These are phyloP conservation scores for Aphelenchoides fujianensis DNA, from an alignment of 1,140 invertebrate genomes.

Conservation along the genomic window DNA sequence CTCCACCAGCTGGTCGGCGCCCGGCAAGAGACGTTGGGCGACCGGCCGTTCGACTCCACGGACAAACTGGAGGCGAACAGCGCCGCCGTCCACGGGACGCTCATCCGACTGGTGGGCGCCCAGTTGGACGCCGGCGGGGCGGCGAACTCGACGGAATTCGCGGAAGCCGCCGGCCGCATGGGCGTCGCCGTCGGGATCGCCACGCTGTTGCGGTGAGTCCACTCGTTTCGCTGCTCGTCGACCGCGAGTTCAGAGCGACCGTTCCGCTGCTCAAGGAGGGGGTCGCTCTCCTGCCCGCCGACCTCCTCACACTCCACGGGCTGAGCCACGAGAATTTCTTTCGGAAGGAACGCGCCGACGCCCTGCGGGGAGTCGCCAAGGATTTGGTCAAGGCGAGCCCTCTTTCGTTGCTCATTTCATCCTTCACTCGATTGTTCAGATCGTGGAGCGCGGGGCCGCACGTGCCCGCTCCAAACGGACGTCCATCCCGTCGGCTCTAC, in stretches of 20 bases:
- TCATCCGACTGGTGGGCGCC: slow-evolving; percentile 31
- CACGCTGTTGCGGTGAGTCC: slow-evolving; percentile 39
- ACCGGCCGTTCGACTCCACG: slow-evolving; percentile 43
- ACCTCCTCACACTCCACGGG: slow-evolving; percentile 34
- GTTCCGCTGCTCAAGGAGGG: slow-evolving; percentile 43
- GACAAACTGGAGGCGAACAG: slow-evolving; percentile 33
- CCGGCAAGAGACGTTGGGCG: slow-evolving; percentile 46
- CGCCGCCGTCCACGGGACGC: slow-evolving; percentile 27
- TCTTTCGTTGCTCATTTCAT: slow-evolving; percentile 13
- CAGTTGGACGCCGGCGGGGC: slow-evolving; percentile 8
- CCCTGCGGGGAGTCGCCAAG: slow-evolving; percentile 24
- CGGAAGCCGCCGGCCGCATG: slow-evolving; percentile 20
- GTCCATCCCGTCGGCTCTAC: background rate
- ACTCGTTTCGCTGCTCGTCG: background rate
- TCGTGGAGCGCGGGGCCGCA: slow-evolving; percentile 5
- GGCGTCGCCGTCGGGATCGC: slow-evolving; percentile 34
- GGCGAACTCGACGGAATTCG: background rate
- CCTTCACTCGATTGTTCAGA: slow-evolving; percentile 33
- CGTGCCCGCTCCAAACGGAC: slow-evolving; percentile 13
- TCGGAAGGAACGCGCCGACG: slow-evolving; percentile 32
- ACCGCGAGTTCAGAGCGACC: slow-evolving; percentile 37
- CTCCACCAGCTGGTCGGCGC: slow-evolving; percentile 43
- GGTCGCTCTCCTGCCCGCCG: slow-evolving; percentile 37
- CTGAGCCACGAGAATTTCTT: slow-evolving; percentile 32
- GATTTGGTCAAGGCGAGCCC: slow-evolving; percentile 35